Evolutionary conservation across 1,140 invertebrate species (phyloP).

Genomic region (Steinernema feltiae): DNA sequence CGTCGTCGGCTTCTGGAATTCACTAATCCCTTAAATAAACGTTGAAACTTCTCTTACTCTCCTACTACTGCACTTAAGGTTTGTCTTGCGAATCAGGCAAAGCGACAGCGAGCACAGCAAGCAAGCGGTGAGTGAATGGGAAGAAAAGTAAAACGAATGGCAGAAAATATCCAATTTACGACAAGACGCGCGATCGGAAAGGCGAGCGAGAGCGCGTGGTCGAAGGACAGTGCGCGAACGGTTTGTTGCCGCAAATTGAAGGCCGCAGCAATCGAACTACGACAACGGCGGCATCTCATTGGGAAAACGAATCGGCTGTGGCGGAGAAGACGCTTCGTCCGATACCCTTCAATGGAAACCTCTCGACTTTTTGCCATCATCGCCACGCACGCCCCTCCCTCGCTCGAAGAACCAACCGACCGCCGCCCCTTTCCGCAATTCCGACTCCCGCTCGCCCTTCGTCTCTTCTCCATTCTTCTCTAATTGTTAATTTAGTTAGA

Average conservation of each 20-base stretch:
- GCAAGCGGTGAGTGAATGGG: not conserved
- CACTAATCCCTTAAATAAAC: slow-evolving; percentile 6
- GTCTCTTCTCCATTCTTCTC: not conserved
- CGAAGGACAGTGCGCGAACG: slow-evolving; percentile 9
- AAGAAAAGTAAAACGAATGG: not conserved
- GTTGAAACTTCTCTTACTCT: not conserved
- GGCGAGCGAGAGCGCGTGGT: not conserved
- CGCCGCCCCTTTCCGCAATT: slow-evolving; percentile 14
- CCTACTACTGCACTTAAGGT: not conserved
- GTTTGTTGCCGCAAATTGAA: not conserved
- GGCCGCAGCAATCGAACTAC: not conserved
- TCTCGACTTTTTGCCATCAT: slow-evolving; percentile 5
- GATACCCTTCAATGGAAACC: slow-evolving; percentile 9
- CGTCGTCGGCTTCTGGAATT: slow-evolving; percentile 13
- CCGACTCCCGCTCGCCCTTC: not conserved
- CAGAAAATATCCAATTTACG: slow-evolving; percentile 2
- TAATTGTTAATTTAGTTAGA: not conserved
- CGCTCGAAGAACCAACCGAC: not conserved
- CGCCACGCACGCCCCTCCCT: not conserved
- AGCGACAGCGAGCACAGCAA: not conserved
- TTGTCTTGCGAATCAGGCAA: not conserved
- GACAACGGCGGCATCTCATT: not conserved
- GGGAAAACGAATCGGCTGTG: not conserved
- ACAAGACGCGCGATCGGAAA: not conserved
- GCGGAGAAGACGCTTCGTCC: not conserved